Base-by-base conservation (phyloP, 2,797 vertebrate genomes). In the Fistularia tabacaria region DNA sequence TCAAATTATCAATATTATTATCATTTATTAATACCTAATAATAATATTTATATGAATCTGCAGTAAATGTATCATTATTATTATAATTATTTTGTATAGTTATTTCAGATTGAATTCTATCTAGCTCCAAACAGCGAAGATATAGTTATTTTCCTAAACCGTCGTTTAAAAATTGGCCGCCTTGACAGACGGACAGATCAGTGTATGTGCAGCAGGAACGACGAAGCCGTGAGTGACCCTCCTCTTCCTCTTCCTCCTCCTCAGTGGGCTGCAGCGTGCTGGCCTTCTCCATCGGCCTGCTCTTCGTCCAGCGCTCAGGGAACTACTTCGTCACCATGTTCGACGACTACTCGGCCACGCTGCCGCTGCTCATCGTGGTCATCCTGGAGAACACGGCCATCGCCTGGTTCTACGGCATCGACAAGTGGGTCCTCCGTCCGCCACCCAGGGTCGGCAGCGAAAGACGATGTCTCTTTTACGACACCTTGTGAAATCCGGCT, bases 261-360 rank as follows among this genome's bases (percentile, higher is more conserved):
- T 42, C 85, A 99, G 97, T 95, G 73, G 85, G 92, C 43, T 95
- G 92, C 85, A 98, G 96, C 64, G 79, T 91, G 62, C 48, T 96
- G 72, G 94, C 96, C 45, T 98, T 98, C 88, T 86, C 83, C 81
- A 92, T 98, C 51, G 97, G 97, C 38, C 90, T 99, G 55, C 79
- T 97, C 53, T 99, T 99, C 64, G 96, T 99, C 41, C 97, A 99
- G 68, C 92, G 91, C 55, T 99, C 96, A 64, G 96, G 97, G 82
- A 98, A 96, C 88, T 98, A 99, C 85, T 99, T 92, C 51, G 96
- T 99, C 79, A 87, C 93, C 0, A 99, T 99, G 96, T 98, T 99
- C 67, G 97, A 99, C 71, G 97, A 98, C 81, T 98, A 98, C 80
- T 98, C 96, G 12, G 96, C 96, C 40, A 98, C 96, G 3, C 58